Evolutionary conservation across 2,797 vertebrate species (phyloP), one percentile per base, ranked within the genome.

Genomic region (Myripristis jacobus): DNA sequence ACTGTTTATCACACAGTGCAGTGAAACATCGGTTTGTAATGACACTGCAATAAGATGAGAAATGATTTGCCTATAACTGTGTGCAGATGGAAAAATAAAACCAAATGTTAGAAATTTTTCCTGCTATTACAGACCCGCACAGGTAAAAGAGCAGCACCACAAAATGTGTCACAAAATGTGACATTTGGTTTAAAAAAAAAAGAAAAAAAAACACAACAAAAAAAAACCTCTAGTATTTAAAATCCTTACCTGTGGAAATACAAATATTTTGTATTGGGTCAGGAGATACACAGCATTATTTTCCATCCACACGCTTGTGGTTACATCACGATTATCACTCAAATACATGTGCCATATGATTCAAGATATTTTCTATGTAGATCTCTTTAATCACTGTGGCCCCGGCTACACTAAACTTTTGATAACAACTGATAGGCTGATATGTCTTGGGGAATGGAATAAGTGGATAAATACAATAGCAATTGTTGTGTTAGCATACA

Each of bases 401-500:
- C 43, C 43, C 38, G 8, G 38, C 13, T 41, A 3, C 13, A 41
- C 15, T n/a, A 16, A n/a, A 44, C 15, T 44, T 44, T 5, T 44
- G 15, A 51, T 24, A 13, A 51, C 11, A 11, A 22, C 21, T 24
- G 19, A 51, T 24, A 51, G 13, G 22, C 12, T n/a, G 8, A 34
- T 31, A 18, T 11, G 50, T 25, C 24, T 57, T 22, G 19, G 15
- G 34, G 16, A 22, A 58, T 34, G 18, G 8, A 62, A n/a, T 52
- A 57, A 15, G 24, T 43, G 8, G 5, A 50, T 27, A 6, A 54
- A 15, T n/a, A 19, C 50, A 6, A 8, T n/a, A 11, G 19, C 15
- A 59, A 38, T 24, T 15, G 11, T 24, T 64, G 48, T 44, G 61
- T 74, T 82, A 61, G 82, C 74, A 19, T 61, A 65, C 41, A 72